These are phyloP conservation scores for Cyanoramphus novaezelandiae DNA, from an alignment of 2,113 vertebrate genomes.

Conservation along the genomic window DNA sequence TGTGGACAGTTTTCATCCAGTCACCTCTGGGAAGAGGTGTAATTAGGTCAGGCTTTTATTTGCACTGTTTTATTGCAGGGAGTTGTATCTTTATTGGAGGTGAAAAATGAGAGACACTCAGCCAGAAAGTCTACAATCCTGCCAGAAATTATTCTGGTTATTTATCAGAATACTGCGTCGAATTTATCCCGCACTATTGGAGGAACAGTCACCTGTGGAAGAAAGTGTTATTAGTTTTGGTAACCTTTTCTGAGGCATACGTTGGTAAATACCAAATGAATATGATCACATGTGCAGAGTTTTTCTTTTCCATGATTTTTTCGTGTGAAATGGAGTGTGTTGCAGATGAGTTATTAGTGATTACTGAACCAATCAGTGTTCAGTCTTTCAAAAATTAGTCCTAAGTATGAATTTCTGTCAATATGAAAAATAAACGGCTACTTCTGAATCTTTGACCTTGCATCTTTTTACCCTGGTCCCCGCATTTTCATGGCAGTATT, in stretches of 20 bases:
- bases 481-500: neutral
- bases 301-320: neutral
- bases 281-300: neutral
- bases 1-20: neutral
- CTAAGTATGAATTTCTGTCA: neutral
- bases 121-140: conserved; percentile 5
- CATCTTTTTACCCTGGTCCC: neutral
- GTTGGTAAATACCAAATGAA: neutral
- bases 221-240: neutral
- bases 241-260: neutral
- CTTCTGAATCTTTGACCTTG: neutral
- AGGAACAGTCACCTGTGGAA: conserved; percentile 9
- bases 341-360: neutral
- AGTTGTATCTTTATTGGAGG: conserved; percentile 17
- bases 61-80: neutral
- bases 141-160: conserved; percentile 13
- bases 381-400: neutral
- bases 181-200: neutral
- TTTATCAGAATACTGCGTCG: neutral
- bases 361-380: neutral
- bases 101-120: neutral
- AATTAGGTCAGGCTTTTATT: neutral
- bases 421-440: neutral
- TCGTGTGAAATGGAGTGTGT: neutral
- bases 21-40: neutral